phyloP scores from a whole-genome alignment of 2,797 vertebrate genomes.

The Tangara arthus region DNA sequence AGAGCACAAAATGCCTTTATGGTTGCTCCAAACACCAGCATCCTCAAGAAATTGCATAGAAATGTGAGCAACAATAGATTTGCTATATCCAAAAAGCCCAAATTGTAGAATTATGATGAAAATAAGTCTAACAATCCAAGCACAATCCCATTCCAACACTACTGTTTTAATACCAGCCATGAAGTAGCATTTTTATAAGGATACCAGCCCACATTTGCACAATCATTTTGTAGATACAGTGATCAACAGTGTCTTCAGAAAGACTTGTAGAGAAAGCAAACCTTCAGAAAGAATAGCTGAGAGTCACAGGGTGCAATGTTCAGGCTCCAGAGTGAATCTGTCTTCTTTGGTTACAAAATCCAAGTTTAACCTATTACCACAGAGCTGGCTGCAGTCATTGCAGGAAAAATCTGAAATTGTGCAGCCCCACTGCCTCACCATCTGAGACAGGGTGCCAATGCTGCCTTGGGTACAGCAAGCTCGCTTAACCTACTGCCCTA shows the following conservation, averaged over 20 bases:
- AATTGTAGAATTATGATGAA: background rate
- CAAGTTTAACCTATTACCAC: background rate
- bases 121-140: background rate
- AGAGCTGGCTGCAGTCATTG: background rate
- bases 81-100: background rate
- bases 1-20: background rate
- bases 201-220: background rate
- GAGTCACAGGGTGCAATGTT: background rate
- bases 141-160: background rate
- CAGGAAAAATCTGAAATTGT: background rate
- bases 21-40: background rate
- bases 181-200: background rate
- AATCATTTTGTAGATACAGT: background rate
- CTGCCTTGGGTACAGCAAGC: background rate
- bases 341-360: background rate
- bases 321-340: background rate
- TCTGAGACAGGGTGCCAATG: background rate
- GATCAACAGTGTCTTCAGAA: background rate
- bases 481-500: background rate
- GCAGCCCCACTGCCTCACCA: background rate
- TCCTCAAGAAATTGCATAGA: background rate
- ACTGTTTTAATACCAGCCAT: background rate
- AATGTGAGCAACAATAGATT: background rate
- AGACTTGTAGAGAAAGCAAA: background rate
- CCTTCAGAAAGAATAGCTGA: background rate